These are phyloP conservation scores for Nyctibius grandis DNA, from an alignment of 2,797 vertebrate species.

Conservation along the genomic window DNA sequence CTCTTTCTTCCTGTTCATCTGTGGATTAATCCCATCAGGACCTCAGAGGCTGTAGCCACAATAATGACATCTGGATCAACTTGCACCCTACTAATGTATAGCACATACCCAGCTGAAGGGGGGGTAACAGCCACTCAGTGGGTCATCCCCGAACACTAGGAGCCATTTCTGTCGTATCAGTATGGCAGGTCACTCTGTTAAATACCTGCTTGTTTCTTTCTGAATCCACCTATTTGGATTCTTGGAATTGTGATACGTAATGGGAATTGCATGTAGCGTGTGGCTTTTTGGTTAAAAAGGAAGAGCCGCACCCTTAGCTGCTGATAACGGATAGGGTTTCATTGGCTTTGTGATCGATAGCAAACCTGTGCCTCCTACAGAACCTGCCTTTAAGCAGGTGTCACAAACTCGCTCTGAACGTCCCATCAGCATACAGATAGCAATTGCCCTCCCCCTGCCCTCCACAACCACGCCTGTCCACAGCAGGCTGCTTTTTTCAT, in stretches of 20 bases:
- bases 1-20: neutral
- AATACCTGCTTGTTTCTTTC: neutral
- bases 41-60: neutral
- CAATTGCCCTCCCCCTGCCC: neutral
- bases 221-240: neutral
- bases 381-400: neutral
- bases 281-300: neutral
- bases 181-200: neutral
- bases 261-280: neutral
- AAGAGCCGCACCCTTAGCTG: neutral
- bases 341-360: neutral
- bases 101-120: neutral
- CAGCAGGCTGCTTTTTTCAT: neutral
- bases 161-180: neutral
- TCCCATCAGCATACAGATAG: neutral
- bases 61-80: neutral
- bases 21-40: neutral
- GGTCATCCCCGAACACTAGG: neutral
- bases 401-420: neutral
- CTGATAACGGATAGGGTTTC: neutral
- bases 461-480: rapidly evolving
- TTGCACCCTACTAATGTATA: neutral
- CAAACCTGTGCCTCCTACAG: neutral
- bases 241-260: neutral
- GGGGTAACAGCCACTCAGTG: neutral